Conservation (phyloP, 2,888 invertebrate species). For the Drosophila kokeensis region DNA sequence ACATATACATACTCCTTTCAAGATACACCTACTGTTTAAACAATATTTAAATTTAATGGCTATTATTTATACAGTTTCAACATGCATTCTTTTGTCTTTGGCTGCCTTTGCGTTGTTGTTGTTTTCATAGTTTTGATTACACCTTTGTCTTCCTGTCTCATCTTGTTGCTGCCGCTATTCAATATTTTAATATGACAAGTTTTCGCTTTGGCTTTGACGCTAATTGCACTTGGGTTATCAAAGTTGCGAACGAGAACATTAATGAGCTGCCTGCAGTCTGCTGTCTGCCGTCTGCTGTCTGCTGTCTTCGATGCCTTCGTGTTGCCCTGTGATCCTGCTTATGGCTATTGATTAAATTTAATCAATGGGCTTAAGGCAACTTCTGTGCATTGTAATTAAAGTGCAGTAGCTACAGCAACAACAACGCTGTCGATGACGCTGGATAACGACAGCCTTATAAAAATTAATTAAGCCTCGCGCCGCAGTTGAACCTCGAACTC, state of each 20-base stretch:
- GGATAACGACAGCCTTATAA: slow-evolving; percentile 74
- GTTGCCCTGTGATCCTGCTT: slow-evolving; percentile 58
- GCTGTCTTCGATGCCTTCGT: slow-evolving; percentile 4
- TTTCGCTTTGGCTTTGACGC: slow-evolving; percentile 63
- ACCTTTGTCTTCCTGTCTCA: slow-evolving; percentile 23
- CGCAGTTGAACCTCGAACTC: slow-evolving; percentile 44
- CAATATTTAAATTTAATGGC: slow-evolving; percentile 15
- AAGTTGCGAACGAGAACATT: slow-evolving; percentile 69
- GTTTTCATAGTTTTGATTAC: slow-evolving; percentile 14
- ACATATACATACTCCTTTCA: not conserved
- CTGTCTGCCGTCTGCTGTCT: slow-evolving; percentile 4
- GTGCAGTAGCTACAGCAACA: slow-evolving; percentile 55
- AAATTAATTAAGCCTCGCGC: slow-evolving; percentile 75
- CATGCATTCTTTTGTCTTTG: slow-evolving; percentile 12
- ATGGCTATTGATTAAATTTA: slow-evolving; percentile 79
- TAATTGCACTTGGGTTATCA: slow-evolving; percentile 76
- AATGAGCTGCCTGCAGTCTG: slow-evolving; percentile 63
- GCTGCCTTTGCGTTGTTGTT: slow-evolving; percentile 9
- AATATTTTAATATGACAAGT: slow-evolving; percentile 80
- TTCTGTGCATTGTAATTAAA: slow-evolving; percentile 78
- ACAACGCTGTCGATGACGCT: slow-evolving; percentile 27
- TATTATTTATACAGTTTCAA: slow-evolving; percentile 15
- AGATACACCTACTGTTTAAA: not conserved
- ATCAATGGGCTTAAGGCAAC: slow-evolving; percentile 80
- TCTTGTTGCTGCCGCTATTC: slow-evolving; percentile 61